These are phyloP conservation scores for Brotogeris chrysoptera DNA, from an alignment of 2,797 vertebrate genomes.

Conservation along the genomic window DNA sequence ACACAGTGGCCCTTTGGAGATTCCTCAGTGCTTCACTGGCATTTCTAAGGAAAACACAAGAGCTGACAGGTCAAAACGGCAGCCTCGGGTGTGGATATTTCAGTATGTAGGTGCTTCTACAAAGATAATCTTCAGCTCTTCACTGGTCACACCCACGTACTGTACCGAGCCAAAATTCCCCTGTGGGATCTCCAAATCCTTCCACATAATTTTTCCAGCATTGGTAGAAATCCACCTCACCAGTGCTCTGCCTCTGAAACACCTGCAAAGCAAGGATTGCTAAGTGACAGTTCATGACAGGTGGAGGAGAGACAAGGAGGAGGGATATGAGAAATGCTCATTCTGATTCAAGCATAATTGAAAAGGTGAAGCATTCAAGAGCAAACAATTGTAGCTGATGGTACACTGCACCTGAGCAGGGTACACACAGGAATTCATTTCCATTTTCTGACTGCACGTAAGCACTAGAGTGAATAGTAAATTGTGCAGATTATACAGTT, in stretches of 20 bases:
- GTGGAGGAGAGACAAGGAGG: background rate
- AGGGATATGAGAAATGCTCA: background rate
- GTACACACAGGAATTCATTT: background rate
- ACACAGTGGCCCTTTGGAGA: background rate
- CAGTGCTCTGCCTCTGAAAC: slow-evolving; percentile 85
- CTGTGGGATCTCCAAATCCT: slow-evolving; percentile 87
- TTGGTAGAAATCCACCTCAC: slow-evolving; percentile 89
- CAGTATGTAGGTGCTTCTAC: background rate
- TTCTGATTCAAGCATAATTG: rapidly evolving
- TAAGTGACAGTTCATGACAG: background rate
- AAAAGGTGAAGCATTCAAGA: background rate
- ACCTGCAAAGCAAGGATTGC: slow-evolving; percentile 72
- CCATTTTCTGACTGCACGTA: background rate
- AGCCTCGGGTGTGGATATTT: background rate
- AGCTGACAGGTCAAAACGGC: background rate
- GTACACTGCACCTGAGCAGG: background rate
- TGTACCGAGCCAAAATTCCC: slow-evolving; percentile 91
- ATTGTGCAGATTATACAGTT: background rate
- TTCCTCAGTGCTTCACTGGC: background rate
- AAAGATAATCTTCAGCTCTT: background rate
- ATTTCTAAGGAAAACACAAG: background rate
- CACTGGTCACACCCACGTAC: background rate
- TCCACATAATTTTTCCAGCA: slow-evolving; percentile 87
- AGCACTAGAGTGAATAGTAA: background rate
- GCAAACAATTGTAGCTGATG: background rate